These are phyloP conservation scores for Metopolophium dirhodum DNA, from an alignment of 1,140 invertebrate genomes.

Conservation along the genomic window DNA sequence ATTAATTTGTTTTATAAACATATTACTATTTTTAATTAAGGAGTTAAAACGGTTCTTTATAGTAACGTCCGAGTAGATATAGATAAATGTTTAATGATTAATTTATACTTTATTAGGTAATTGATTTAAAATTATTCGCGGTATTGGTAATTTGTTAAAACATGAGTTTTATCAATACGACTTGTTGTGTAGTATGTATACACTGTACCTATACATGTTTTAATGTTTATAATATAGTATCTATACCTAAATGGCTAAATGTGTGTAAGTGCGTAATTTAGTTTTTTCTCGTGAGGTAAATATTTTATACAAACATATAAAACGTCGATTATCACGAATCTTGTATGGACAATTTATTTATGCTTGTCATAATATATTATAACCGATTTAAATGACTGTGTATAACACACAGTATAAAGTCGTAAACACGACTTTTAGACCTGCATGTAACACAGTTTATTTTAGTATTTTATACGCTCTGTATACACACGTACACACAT, in stretches of 20 bases:
- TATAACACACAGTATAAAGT: not conserved
- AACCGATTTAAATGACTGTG: not conserved
- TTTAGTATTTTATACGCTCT: not conserved
- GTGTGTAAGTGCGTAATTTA: not conserved
- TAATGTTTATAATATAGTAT: not conserved
- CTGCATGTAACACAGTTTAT: not conserved
- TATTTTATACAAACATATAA: not conserved
- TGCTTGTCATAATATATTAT: not conserved
- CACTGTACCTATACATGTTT: not conserved
- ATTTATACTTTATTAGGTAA: not conserved
- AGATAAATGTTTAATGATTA: not conserved
- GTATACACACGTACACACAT: not conserved
- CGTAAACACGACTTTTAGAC: constrained; percentile 4
- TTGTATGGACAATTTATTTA: not conserved
- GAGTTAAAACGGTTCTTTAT: not conserved
- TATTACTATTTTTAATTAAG: not conserved
- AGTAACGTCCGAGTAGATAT: not conserved
- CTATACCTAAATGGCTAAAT: too few species aligned
- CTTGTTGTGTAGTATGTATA: not conserved
- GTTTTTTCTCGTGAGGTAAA: not conserved
- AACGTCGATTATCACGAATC: not conserved
- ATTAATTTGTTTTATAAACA: constrained; percentile 1
- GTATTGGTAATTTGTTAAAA: constrained; percentile 24
- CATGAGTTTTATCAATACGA: not conserved
- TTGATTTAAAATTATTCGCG: constrained; percentile 19